Evolutionary conservation across 2,113 vertebrate species (phyloP), one percentile per base, ranked within the genome.

Genomic region (Nestor notabilis): DNA sequence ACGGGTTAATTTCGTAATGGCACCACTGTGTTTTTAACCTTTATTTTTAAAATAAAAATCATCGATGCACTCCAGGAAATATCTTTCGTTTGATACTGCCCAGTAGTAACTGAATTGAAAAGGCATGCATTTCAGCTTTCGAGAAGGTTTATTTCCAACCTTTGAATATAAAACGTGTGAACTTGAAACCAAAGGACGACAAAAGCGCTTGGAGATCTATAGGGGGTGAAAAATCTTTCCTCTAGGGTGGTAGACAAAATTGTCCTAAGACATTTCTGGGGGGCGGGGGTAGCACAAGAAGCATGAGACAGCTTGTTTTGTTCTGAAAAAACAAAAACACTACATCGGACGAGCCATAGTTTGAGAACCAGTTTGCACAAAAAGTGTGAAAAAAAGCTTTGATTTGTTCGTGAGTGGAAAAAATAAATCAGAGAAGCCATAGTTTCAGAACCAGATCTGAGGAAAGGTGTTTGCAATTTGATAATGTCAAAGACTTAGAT

Each of bases 91-190:
- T 52, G 43, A 37, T 71, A 56, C 5, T 52, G 43, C n/a, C 43
- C 50, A 27, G 56, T 7, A 87, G 60, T 24, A 37, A 55, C 37
- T 44, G 39, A 20, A 84, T 53, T 9, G 66, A 93, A 88, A 89
- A 81, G 43, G 31, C 83, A 93, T 47, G 23, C 44, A 9, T 69
- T 68, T 52, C 89, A 74, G 15, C 10, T 78, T 94, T 68, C 75
- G 68, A 79, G 89, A 75, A 76, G 55, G 11, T 94, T 95, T 95
- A 91, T 96, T 95, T 86, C 56, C 49, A 85, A 11, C 27, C 49
- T 63, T 31, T 37, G 13, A 31, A 50, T 83, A 91, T 82, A 89
- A 93, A 91, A 68, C 9, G 0, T 78, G 69, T 64, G n/a, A 91
- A 84, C 15, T 72, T 64, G 47, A 93, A 93, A 96, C 17, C 37